Evolutionary conservation across 2,797 vertebrate genomes (phyloP).

Genomic region (Pogoniulus pusillus): DNA sequence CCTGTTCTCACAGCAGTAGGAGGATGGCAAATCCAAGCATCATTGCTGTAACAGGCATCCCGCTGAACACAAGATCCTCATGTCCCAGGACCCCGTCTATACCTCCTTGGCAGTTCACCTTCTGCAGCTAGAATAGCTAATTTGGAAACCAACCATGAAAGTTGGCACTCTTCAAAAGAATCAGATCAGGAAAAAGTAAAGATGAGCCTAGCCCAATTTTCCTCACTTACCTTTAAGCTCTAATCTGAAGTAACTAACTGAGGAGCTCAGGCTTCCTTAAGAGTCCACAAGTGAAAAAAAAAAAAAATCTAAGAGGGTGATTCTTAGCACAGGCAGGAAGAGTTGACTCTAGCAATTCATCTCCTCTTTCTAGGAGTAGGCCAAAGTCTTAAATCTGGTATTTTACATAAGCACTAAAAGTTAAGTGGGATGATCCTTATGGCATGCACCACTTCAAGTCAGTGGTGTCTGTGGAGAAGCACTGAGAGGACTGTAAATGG

Average conservation of each 20-base stretch:
- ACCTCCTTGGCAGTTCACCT: not conserved
- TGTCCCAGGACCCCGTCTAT: not conserved
- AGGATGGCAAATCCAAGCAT: not conserved
- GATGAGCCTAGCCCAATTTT: not conserved
- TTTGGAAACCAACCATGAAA: not conserved
- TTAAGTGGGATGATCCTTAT: not conserved
- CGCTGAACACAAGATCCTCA: not conserved
- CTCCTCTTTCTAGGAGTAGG: not conserved
- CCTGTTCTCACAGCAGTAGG: not conserved
- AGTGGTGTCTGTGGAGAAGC: not conserved
- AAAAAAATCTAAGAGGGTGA: not conserved
- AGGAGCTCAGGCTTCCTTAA: not conserved
- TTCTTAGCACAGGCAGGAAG: not conserved
- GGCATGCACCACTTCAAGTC: not conserved
- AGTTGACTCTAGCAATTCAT: not conserved
- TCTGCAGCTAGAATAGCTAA: not conserved
- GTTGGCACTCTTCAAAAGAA: not conserved
- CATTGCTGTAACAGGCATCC: not conserved
- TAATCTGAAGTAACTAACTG: constrained; percentile 13
- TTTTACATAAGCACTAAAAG: not conserved
- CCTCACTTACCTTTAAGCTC: constrained; percentile 31
- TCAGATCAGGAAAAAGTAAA: not conserved
- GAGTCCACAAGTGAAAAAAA: constrained; percentile 1
- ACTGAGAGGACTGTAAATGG: not conserved
- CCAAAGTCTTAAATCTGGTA: not conserved